Conservation (phyloP, 2,888 invertebrate species). For the Eupithecia insigniata region DNA sequence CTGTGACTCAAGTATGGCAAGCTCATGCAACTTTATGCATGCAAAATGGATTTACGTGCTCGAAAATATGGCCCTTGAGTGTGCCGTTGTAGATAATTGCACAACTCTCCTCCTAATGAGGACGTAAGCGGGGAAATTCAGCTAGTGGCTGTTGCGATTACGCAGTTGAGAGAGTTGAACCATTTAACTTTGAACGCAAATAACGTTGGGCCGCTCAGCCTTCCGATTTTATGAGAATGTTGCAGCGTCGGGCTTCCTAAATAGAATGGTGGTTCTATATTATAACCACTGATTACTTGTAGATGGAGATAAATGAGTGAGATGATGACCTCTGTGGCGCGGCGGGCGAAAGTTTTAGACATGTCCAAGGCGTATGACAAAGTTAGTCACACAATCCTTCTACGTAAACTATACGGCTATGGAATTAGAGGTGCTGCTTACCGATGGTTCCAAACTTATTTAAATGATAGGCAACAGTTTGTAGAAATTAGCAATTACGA, state of each 20-base stretch:
- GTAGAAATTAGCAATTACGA: too few relatives aligned
- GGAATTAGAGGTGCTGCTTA: too few relatives aligned
- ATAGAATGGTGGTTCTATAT: background rate
- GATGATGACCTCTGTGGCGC: too few relatives aligned
- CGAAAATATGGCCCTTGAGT: slow-evolving; percentile 73
- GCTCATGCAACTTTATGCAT: slow-evolving; percentile 70
- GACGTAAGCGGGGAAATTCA: slow-evolving; percentile 47
- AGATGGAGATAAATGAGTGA: background rate
- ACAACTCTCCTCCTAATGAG: slow-evolving; percentile 74
- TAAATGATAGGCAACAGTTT: too few relatives aligned
- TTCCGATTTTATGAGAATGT: slow-evolving; percentile 4
- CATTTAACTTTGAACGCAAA: slow-evolving; percentile 24
- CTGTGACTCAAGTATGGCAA: slow-evolving; percentile 45
- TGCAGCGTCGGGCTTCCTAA: background rate
- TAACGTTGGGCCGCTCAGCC: background rate
- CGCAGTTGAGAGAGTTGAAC: slow-evolving; percentile 28
- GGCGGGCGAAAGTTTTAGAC: too few relatives aligned
- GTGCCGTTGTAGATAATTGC: slow-evolving; percentile 76
- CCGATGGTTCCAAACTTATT: too few relatives aligned
- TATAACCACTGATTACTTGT: slow-evolving; percentile 4
- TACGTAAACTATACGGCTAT: too few relatives aligned
- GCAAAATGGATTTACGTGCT: slow-evolving; percentile 70
- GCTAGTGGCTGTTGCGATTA: slow-evolving; percentile 38
- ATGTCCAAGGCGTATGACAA: too few relatives aligned
- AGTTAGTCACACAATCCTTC: too few relatives aligned